phyloP scores from a whole-genome alignment of 2,888 invertebrate species.

The Adela reaumurella region DNA sequence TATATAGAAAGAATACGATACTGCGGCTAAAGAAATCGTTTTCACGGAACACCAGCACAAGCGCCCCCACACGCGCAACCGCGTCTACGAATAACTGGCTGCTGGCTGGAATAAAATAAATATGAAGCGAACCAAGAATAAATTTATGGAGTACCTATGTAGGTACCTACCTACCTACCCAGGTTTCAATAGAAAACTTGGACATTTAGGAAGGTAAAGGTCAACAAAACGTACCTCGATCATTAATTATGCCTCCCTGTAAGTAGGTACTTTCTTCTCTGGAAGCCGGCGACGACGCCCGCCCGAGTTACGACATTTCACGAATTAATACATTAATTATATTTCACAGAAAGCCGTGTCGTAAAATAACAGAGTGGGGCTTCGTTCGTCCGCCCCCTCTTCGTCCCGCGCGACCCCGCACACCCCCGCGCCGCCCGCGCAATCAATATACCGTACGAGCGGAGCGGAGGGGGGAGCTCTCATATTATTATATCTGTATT shows the following conservation, averaged over 20 bases:
- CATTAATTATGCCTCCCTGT: background rate
- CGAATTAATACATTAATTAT: constrained; percentile 50
- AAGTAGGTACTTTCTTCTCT: too few species aligned
- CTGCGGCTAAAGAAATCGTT: too few species aligned
- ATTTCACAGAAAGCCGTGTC: constrained; percentile 59
- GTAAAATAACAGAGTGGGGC: constrained; percentile 59
- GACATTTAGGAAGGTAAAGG: background rate
- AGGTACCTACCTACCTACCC: too few species aligned
- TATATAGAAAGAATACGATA: background rate
- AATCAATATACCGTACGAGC: constrained; percentile 59
- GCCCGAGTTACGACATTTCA: constrained; percentile 46
- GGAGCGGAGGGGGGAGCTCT: constrained; percentile 49
- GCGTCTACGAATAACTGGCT: background rate
- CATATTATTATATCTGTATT: background rate
- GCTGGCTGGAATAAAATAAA: too few species aligned
- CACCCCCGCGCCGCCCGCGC: constrained; percentile 57
- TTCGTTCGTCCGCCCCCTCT: constrained; percentile 56
- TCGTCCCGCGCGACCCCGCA: constrained; percentile 26
- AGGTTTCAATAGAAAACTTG: background rate
- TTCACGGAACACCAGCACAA: too few species aligned
- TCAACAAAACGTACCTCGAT: background rate
- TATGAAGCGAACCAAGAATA: background rate
- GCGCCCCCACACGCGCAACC: background rate
- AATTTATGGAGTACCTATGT: background rate
- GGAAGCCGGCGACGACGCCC: constrained; percentile 21